Evolutionary conservation across 2,797 vertebrate species (phyloP), one percentile per base, ranked within the genome.

Genomic region (Acrocephalus scirpaceus): DNA sequence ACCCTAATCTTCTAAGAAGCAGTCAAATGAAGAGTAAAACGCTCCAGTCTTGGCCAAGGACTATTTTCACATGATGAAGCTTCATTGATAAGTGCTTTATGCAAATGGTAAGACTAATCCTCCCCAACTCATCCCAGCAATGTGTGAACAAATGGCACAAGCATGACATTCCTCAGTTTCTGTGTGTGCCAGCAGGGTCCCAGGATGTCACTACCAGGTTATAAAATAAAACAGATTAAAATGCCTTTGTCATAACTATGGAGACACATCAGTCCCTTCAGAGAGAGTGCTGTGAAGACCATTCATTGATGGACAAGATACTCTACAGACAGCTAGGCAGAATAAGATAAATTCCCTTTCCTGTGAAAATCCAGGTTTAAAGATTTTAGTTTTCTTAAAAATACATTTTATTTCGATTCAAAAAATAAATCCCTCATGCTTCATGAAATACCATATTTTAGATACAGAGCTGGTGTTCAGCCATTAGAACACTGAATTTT

Each of bases 91-190:
- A 92, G 73, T 62, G 40, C 60, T 95, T 90, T 81, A 86, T 42
- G 66, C 77, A 95, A 90, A 91, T 54, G 25, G 66, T 88, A 91
- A 90, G 21, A 57, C 51, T 92, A 91, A 72, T 53, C 25, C 79
- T 91, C 12, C 53, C 34, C 44, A 91, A 16, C 61, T 90, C 87
- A 92, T 84, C 67, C 74, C 67, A 87, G 92, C 87, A 88, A 80
- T 90, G 91, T 90, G 93, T 54, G 90, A 90, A 95, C 91, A 95
- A 96, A 91, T 91, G 82, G 80, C 84, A 86, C 69, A 93, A 91
- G 95, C 81, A 60, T 87, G 74, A 95, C 92, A 88, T 93, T 94
- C 92, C 91, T 81, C 34, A 13, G 70, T 84, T 95, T 92, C 86
- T 77, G 16, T 74, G 57, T 27, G 34, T 83, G 94, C 95, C 91